Evolutionary conservation across 1,140 invertebrate genomes (phyloP).

Genomic region (Vollenhovia emeryi): DNA sequence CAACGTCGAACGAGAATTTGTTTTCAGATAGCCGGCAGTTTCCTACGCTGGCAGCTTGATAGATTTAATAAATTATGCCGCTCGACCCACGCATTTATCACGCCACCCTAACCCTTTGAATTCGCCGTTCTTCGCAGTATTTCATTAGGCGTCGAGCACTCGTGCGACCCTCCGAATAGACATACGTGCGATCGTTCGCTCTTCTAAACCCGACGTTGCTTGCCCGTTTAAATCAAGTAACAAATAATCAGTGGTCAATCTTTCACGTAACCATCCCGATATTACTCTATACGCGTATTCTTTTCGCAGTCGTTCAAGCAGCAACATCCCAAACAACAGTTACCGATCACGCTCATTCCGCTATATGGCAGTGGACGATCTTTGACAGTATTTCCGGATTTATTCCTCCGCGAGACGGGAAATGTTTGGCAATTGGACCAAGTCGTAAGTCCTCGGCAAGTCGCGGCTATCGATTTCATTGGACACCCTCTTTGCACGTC

Average conservation of each 20-base stretch:
- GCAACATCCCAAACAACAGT: background rate
- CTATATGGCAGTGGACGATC: background rate
- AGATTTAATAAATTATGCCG: slow-evolving; percentile 82
- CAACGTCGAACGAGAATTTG: slow-evolving; percentile 3
- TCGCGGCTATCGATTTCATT: slow-evolving; percentile 81
- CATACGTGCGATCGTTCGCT: slow-evolving; percentile 16
- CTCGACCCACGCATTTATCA: slow-evolving; percentile 80
- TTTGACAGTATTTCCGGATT: background rate
- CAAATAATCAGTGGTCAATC: slow-evolving; percentile 36
- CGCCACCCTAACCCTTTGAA: slow-evolving; percentile 71
- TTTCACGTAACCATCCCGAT: background rate
- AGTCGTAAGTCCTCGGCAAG: slow-evolving; percentile 50
- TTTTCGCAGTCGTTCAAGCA: background rate
- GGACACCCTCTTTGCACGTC: slow-evolving; percentile 73
- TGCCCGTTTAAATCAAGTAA: slow-evolving; percentile 2
- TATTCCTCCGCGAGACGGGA: slow-evolving; percentile 4
- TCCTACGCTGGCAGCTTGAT: slow-evolving; percentile 72
- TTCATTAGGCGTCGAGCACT: slow-evolving; percentile 75
- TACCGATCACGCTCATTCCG: background rate
- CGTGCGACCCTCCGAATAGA: slow-evolving; percentile 39
- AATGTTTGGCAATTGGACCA: slow-evolving; percentile 35
- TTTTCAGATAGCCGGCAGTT: slow-evolving; percentile 15
- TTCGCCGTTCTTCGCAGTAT: slow-evolving; percentile 75
- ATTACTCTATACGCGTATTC: background rate
- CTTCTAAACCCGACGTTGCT: background rate